phyloP scores from a whole-genome alignment of 2,797 vertebrate genomes.

The Aphelocoma californica region DNA sequence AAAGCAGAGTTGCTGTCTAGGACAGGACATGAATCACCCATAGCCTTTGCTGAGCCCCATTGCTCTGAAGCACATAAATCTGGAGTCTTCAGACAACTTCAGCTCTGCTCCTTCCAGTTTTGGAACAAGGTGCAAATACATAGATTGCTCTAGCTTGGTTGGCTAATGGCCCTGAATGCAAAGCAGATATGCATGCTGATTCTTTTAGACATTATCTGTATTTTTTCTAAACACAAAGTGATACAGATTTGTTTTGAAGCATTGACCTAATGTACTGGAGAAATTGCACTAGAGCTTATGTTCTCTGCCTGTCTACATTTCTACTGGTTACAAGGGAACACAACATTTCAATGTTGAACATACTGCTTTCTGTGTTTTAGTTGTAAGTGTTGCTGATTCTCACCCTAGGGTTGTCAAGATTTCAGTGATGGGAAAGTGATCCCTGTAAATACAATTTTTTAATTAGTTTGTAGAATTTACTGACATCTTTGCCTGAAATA shows the following conservation, averaged over 20 bases:
- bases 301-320: neutral
- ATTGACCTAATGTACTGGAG: neutral
- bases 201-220: neutral
- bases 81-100: neutral
- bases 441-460: neutral
- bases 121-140: neutral
- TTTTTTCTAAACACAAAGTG: neutral
- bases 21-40: neutral
- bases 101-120: neutral
- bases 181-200: neutral
- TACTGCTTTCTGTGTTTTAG: neutral
- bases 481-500: neutral
- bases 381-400: neutral
- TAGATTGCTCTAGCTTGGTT: neutral
- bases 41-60: neutral
- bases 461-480: neutral
- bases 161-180: neutral
- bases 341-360: neutral
- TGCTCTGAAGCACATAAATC: neutral
- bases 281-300: neutral
- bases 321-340: neutral
- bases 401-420: neutral
- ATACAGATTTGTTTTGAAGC: neutral
- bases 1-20: neutral
- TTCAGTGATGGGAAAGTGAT: neutral